Evolutionary conservation across 2,113 vertebrate genomes (phyloP).

Genomic region (Tachysurus fulvidraco): DNA sequence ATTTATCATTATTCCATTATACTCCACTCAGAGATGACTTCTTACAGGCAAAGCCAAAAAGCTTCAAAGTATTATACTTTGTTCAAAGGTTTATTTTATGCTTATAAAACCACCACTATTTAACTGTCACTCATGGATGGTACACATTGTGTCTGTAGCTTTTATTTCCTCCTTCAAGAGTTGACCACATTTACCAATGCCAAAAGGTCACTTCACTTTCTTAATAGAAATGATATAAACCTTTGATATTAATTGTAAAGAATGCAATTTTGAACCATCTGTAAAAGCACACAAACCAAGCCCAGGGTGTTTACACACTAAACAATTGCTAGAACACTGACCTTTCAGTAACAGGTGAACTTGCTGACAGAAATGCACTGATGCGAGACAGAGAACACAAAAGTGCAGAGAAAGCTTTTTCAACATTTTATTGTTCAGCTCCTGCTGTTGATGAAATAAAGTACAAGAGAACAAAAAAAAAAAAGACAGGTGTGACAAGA

Average conservation of each 20-base stretch:
- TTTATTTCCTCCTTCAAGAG: neutral
- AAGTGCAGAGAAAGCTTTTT: neutral
- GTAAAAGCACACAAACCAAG: neutral
- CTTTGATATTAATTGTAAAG: neutral
- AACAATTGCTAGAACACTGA: neutral
- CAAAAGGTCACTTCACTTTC: neutral
- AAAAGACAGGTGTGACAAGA: neutral
- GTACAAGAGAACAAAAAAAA: slow-evolving; percentile 18
- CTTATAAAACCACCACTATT: neutral
- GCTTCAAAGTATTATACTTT: neutral
- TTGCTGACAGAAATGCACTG: neutral
- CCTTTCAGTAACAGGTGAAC: neutral
- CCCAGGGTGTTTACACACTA: neutral
- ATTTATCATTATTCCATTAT: neutral
- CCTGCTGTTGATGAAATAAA: neutral
- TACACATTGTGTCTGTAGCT: neutral
- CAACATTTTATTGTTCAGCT: neutral
- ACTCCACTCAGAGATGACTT: neutral
- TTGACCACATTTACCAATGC: neutral
- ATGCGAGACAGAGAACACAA: neutral
- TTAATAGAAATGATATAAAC: neutral
- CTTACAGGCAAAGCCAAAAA: neutral
- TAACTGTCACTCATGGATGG: too few species aligned
- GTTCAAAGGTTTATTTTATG: neutral
- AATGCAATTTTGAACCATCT: neutral